Evolutionary conservation across 2,113 vertebrate species (phyloP), one percentile per base, ranked within the genome.

Genomic region (Chionodraco myersi): DNA sequence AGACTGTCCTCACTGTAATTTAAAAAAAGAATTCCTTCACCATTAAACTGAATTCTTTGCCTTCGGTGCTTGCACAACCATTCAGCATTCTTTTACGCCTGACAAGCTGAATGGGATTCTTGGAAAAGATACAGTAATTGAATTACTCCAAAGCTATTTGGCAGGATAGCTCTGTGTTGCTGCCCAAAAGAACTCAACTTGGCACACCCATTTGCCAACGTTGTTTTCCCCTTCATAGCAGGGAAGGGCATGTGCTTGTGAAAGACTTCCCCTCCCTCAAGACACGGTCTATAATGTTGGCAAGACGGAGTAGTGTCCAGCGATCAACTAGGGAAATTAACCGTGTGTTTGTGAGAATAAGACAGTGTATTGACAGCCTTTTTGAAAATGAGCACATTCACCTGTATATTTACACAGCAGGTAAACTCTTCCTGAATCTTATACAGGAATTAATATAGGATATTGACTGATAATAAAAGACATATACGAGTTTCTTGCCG

Each of bases 61-160:
- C 63, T 69, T 76, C 66, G 54, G 49, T 77, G 68, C 45, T 41
- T 70, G 30, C 30, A 66, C 15, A 44, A 0, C 61, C 48, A 80
- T 83, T 83, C 67, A 65, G 44, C 51, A 48, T 34, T 51, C 15
- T 67, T 77, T 71, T 62, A 66, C 74, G 51, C 45, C 64, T 56
- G 77, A 61, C 74, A 71, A 72, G 57, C 74, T 75, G 57, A 85
- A 86, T 73, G 59, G 77, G 56, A 69, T 82, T 75, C 80, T 77
- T 82, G 79, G 77, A 82, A 83, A 75, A 68, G n/a, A 86, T 82
- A 87, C 51, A 79, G 75, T 82, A 87, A 84, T 80, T 82, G 48
- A 89, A 80, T 86, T 82, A 77, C 61, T 78, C 66, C 67, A 75
- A 77, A 83, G 64, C 65, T 68, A 71, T 68, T 88, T 84, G 72